phyloP scores from a whole-genome alignment of 2,797 vertebrate genomes.

The Cyprinella venusta region DNA sequence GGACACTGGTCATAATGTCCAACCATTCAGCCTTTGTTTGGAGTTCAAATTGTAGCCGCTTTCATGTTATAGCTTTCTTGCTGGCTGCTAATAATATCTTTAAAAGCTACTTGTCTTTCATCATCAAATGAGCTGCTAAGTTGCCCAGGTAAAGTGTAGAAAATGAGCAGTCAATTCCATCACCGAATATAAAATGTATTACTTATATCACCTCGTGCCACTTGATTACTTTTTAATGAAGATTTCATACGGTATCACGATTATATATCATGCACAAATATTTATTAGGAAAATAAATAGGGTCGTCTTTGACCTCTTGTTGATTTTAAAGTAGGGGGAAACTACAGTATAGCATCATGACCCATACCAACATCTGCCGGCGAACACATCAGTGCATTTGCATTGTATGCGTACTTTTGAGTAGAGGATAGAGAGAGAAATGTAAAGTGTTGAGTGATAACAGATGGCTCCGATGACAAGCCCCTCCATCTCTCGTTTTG shows the following conservation, averaged over 20 bases:
- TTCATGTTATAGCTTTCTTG: too few species aligned
- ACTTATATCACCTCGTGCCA: too few species aligned
- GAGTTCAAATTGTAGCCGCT: too few species aligned
- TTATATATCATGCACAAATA: not conserved
- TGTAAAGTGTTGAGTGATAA: constrained; percentile 74
- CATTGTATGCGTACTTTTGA: constrained; percentile 12
- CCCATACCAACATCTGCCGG: constrained; percentile 22
- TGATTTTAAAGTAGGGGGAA: not conserved
- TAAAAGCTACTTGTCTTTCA: too few species aligned
- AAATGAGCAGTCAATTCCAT: too few species aligned
- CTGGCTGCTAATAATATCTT: too few species aligned
- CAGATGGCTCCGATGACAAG: constrained; percentile 76
- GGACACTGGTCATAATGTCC: too few species aligned
- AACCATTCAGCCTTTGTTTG: too few species aligned
- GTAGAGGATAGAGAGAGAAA: constrained; percentile 48
- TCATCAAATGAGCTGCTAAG: too few species aligned
- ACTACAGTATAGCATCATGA: not conserved
- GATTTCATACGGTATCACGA: not conserved
- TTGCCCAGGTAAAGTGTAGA: too few species aligned
- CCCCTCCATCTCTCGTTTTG: constrained; percentile 60
- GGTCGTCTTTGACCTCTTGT: not conserved
- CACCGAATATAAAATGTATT: too few species aligned
- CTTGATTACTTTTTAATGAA: too few species aligned
- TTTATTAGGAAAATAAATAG: not conserved
- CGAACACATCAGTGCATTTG: not conserved